phyloP scores from a whole-genome alignment of 23 tunicate species.

The Botrylloides violaceus region DNA sequence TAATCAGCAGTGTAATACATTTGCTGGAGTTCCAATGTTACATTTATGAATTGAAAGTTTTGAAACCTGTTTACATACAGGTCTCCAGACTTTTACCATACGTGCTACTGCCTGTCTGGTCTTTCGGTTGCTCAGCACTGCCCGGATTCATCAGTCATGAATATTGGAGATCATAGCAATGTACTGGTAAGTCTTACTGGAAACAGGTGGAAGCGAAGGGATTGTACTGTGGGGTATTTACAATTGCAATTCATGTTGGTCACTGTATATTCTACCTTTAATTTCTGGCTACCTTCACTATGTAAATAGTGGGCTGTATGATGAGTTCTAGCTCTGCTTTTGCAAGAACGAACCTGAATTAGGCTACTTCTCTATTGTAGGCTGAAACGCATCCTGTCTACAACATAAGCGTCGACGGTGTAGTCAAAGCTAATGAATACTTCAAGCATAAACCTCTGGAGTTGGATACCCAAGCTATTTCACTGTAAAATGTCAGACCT shows the following conservation, averaged over 20 bases:
- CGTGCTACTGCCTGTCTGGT: conserved; percentile 87
- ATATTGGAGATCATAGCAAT: conserved; percentile 42
- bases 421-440: conserved; percentile 39
- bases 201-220: too few relatives aligned
- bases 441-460: conserved; percentile 11
- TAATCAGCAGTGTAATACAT: background rate
- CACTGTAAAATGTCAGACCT: too few relatives aligned
- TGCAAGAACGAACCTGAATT: background rate
- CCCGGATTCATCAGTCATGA: conserved; percentile 25
- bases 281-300: background rate
- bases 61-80: conserved; percentile 46
- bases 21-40: too few relatives aligned
- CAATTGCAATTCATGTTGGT: too few relatives aligned
- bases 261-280: too few relatives aligned
- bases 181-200: too few relatives aligned
- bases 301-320: background rate
- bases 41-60: too few relatives aligned
- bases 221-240: too few relatives aligned
- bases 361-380: conserved; percentile 5
- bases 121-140: conserved; percentile 78
- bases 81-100: conserved; percentile 86
- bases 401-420: conserved; percentile 45
- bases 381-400: conserved; percentile 65
- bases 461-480: too few relatives aligned
- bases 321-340: background rate